Conservation (phyloP, 2,797 vertebrate genomes). For the Hylomyscus alleni region DNA sequence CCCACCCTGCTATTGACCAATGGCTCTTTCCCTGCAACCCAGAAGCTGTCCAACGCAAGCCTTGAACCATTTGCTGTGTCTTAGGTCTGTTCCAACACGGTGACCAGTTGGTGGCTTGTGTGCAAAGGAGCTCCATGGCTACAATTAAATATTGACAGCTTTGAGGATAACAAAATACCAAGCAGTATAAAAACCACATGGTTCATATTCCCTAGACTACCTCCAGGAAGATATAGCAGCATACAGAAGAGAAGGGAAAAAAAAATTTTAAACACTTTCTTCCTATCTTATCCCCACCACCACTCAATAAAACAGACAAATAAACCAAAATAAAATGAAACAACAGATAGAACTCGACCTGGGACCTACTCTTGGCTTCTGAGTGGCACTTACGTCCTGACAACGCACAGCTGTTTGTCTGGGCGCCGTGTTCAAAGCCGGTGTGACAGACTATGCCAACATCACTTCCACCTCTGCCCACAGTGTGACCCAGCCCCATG, state of each 20-base stretch:
- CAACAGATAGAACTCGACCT: background rate
- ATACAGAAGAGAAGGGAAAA: background rate
- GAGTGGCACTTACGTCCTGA: background rate
- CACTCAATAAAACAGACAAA: slow-evolving; percentile 18
- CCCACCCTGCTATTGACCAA: background rate
- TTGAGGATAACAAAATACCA: slow-evolving; percentile 67
- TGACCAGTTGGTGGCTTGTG: slow-evolving; percentile 48
- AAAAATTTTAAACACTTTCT: background rate
- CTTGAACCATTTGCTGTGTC: slow-evolving; percentile 43
- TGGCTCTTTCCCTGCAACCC: background rate
- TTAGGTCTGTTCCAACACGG: slow-evolving; percentile 58
- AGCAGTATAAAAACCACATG: slow-evolving; percentile 64
- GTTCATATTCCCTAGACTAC: slow-evolving; percentile 53
- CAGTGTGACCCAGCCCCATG: background rate
- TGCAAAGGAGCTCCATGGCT: slow-evolving; percentile 73
- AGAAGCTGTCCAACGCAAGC: slow-evolving; percentile 55
- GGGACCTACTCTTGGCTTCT: background rate
- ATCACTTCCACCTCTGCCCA: background rate
- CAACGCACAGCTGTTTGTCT: background rate
- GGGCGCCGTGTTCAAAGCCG: background rate
- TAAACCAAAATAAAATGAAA: slow-evolving; percentile 16
- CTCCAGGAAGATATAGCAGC: slow-evolving; percentile 51
- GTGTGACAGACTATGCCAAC: background rate
- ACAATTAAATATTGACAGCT: slow-evolving; percentile 79
- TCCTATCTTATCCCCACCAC: background rate